Evolutionary conservation across 2,888 invertebrate genomes (phyloP).

Genomic region (Torymus aiolomorphi): DNA sequence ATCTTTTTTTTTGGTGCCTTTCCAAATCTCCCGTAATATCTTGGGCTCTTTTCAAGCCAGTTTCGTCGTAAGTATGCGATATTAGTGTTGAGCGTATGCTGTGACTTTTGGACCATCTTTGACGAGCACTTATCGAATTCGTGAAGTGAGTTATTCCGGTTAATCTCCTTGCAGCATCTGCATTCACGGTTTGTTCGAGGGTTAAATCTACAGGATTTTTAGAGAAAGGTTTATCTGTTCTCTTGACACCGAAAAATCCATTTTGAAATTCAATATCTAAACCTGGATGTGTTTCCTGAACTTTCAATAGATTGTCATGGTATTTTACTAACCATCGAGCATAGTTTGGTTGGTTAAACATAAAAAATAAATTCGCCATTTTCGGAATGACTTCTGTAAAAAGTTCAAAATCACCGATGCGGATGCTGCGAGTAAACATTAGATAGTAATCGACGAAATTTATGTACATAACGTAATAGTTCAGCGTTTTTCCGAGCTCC

Average conservation of each 20-base stretch:
- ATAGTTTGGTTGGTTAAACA: slow-evolving; percentile 67
- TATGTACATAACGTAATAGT: slow-evolving; percentile 65
- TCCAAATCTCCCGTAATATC: neutral
- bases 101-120: neutral
- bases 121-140: too few species aligned
- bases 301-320: slow-evolving; percentile 63
- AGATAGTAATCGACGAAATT: slow-evolving; percentile 62
- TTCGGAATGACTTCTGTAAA: slow-evolving; percentile 59
- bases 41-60: neutral
- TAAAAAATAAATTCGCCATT: slow-evolving; percentile 64
- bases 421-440: too few species aligned
- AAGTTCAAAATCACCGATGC: too few species aligned
- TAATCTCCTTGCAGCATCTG: too few species aligned
- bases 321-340: slow-evolving; percentile 65
- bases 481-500: slow-evolving; percentile 64
- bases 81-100: neutral
- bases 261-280: slow-evolving; percentile 33
- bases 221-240: neutral
- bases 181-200: too few species aligned
- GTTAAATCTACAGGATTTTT: neutral
- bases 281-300: slow-evolving; percentile 65
- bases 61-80: neutral
- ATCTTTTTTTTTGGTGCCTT: neutral
- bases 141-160: too few species aligned
- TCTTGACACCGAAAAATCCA: slow-evolving; percentile 36